Conservation (phyloP, 2,113 vertebrate genomes). For the Oncorhynchus nerka region DNA sequence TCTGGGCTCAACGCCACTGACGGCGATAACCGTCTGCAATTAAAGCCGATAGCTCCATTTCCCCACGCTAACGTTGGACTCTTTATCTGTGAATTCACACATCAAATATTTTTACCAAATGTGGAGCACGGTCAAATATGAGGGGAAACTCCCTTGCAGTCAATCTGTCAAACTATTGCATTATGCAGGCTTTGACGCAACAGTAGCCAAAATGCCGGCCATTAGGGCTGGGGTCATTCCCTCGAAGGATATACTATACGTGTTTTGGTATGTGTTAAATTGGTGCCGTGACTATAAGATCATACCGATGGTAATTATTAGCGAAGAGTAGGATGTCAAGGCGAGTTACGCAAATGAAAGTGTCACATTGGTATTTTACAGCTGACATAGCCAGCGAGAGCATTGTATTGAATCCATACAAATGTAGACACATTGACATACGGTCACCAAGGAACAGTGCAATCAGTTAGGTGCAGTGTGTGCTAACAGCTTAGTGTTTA, state of each 20-base stretch:
- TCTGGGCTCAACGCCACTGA: background rate
- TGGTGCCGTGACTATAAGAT: no score
- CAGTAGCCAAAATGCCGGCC: no score
- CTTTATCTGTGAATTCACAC: background rate
- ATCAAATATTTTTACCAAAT: constrained; percentile 34
- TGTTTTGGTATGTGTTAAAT: no score
- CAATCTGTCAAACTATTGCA: background rate
- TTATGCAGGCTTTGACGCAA: no score
- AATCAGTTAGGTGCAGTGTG: background rate
- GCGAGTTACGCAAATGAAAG: background rate
- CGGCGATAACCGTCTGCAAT: background rate
- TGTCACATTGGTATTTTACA: background rate
- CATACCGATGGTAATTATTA: no score
- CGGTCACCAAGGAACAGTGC: background rate
- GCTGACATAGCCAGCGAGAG: background rate
- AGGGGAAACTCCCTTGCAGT: background rate
- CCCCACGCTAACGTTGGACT: background rate
- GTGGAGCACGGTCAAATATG: constrained; percentile 6
- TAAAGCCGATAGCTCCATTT: background rate
- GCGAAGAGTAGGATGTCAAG: background rate
- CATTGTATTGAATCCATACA: background rate
- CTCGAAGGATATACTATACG: no score
- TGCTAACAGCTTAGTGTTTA: constrained; percentile 20
- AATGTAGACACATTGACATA: background rate
- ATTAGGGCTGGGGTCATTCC: no score